Evolutionary conservation across 2,797 vertebrate genomes (phyloP).

Genomic region (Platyrinchus mystaceus): DNA sequence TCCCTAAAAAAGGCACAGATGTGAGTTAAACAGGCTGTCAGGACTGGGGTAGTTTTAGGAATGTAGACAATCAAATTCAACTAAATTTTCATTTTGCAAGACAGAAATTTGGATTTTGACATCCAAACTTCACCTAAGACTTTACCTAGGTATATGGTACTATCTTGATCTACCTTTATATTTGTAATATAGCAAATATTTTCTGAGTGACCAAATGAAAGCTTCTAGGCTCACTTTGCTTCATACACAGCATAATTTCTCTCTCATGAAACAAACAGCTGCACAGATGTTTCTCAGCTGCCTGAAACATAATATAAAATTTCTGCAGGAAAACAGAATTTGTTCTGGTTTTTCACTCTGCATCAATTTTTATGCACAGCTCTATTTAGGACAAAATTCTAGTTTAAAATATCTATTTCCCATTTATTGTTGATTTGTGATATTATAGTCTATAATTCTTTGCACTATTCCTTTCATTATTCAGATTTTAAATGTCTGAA

Average conservation of each 20-base stretch:
- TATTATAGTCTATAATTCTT: neutral
- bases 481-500: neutral
- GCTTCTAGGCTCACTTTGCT: neutral
- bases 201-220: neutral
- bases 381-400: neutral
- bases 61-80: neutral
- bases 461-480: neutral
- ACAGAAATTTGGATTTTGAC: neutral
- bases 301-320: constrained; percentile 4
- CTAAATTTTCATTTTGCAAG: neutral
- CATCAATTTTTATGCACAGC: neutral
- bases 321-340: neutral
- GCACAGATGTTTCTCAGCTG: constrained; percentile 1
- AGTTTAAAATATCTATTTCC: neutral
- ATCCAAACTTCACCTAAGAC: neutral
- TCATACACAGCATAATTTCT: neutral
- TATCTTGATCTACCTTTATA: neutral
- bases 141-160: neutral
- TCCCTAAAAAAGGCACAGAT: neutral
- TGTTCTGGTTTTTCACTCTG: neutral
- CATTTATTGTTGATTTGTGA: neutral
- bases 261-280: neutral
- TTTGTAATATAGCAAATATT: neutral
- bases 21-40: neutral
- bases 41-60: neutral